phyloP scores from a whole-genome alignment of 1,140 invertebrate species.

The Brachionus koreanus region DNA sequence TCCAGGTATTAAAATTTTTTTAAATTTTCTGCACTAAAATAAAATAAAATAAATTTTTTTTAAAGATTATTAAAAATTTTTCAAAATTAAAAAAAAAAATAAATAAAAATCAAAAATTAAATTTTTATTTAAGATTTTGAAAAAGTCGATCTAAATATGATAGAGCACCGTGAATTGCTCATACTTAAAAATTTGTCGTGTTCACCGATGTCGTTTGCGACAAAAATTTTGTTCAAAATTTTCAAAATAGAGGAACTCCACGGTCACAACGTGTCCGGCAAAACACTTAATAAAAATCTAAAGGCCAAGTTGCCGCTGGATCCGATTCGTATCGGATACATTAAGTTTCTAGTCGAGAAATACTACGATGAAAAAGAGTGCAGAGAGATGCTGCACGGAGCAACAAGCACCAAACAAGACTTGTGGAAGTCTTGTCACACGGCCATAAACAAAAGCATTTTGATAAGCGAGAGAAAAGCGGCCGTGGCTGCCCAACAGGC shows the following conservation, averaged over 20 bases:
- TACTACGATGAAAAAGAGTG: constrained; percentile 44
- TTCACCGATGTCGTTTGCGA: constrained; percentile 43
- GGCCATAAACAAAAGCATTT: constrained; percentile 42
- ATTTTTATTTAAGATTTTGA: constrained; percentile 24
- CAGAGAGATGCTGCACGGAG: constrained; percentile 26
- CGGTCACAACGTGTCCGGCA: constrained; percentile 42
- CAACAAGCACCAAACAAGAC: constrained; percentile 38
- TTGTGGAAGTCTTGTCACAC: constrained; percentile 44
- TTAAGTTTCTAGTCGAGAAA: constrained; percentile 41
- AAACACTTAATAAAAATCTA: constrained; percentile 34
- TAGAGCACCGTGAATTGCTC: neutral
- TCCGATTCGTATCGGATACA: constrained; percentile 34
- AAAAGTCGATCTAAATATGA: constrained; percentile 38
- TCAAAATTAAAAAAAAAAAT: too few relatives aligned
- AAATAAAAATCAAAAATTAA: neutral
- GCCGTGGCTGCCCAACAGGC: neutral
- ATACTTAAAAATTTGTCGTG: constrained; percentile 24
- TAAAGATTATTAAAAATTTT: neutral
- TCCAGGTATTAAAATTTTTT: neutral
- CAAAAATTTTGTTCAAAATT: constrained; percentile 41
- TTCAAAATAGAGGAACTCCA: constrained; percentile 44
- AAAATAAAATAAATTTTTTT: neutral
- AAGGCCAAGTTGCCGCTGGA: constrained; percentile 33
- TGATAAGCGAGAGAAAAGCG: constrained; percentile 40
- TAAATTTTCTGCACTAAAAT: too few relatives aligned